Evolutionary conservation across 1,140 invertebrate species (phyloP).

Genomic region (Temnothorax longispinosus): DNA sequence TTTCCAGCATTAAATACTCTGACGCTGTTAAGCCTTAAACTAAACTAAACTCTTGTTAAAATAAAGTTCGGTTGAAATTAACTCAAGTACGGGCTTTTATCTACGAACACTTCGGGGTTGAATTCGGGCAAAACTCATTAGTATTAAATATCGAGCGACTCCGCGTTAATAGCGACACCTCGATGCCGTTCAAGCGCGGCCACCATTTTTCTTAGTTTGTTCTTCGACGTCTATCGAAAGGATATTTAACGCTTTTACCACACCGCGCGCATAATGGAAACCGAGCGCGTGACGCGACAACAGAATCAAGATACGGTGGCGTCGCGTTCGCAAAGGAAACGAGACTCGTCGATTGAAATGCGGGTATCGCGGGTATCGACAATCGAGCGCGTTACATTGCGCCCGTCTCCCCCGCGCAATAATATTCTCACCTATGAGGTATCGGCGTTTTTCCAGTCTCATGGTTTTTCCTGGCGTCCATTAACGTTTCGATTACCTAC

Average conservation of each 20-base stretch:
- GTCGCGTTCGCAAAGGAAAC: conserved; percentile 20
- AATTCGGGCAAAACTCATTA: not conserved
- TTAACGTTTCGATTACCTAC: conserved; percentile 77
- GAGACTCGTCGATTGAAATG: conserved; percentile 46
- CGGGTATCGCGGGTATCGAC: conserved; percentile 33
- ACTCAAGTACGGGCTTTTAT: conserved; percentile 24
- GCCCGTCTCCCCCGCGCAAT: not conserved
- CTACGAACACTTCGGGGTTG: not conserved
- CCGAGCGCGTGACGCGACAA: conserved; percentile 11
- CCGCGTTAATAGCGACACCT: not conserved
- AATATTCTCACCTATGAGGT: conserved; percentile 50
- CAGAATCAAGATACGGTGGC: conserved; percentile 27
- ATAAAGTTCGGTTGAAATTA: conserved; percentile 28
- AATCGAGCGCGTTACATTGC: conserved; percentile 16
- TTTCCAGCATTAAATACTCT: conserved; percentile 31
- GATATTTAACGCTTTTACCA: conserved; percentile 17
- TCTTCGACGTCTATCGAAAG: not conserved
- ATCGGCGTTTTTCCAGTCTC: conserved; percentile 35
- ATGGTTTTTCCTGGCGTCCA: conserved; percentile 64
- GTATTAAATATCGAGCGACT: not conserved
- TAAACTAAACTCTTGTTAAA: not conserved
- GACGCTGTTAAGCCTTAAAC: conserved; percentile 17
- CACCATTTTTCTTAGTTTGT: not conserved
- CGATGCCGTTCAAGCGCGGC: not conserved
- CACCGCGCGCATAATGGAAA: conserved; percentile 6